These are phyloP conservation scores for Caenorhabditis drosophilae DNA, from an alignment of 2,888 invertebrate genomes.

Conservation along the genomic window DNA sequence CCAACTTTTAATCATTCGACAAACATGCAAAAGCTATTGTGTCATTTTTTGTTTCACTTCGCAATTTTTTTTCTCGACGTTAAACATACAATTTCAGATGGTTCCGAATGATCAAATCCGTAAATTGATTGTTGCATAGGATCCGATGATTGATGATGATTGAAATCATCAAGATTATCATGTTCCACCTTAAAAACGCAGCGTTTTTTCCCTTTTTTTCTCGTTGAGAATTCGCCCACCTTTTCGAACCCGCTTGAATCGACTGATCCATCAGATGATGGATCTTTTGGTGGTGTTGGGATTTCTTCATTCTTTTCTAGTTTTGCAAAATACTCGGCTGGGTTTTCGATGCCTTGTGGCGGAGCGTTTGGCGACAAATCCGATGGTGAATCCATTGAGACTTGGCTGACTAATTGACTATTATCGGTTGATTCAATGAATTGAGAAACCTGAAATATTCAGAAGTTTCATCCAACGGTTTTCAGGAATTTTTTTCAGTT, in stretches of 20 bases:
- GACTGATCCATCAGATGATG: slow-evolving; percentile 43
- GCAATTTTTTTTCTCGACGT: no score
- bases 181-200: no score
- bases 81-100: no score
- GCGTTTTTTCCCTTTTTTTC: no score
- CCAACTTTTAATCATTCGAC: no score
- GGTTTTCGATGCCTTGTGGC: slow-evolving; percentile 27
- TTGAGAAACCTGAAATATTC: slow-evolving; percentile 32
- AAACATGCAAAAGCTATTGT: no score
- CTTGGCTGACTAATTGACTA: slow-evolving; percentile 23
- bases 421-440: slow-evolving; percentile 13
- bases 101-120: neutral
- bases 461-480: neutral
- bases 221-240: no score
- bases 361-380: slow-evolving; percentile 55
- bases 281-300: slow-evolving; percentile 3
- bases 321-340: slow-evolving; percentile 24
- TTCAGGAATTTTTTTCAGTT: neutral
- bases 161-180: slow-evolving; percentile 21
- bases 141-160: slow-evolving; percentile 22
- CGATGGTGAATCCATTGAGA: slow-evolving; percentile 53
- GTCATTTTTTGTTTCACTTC: no score
- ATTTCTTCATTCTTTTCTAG: slow-evolving; percentile 11
- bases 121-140: slow-evolving; percentile 45
- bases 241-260: slow-evolving; percentile 54